Base-by-base conservation (phyloP, 2,113 vertebrate species). In the Pomatorhinus ruficollis region DNA sequence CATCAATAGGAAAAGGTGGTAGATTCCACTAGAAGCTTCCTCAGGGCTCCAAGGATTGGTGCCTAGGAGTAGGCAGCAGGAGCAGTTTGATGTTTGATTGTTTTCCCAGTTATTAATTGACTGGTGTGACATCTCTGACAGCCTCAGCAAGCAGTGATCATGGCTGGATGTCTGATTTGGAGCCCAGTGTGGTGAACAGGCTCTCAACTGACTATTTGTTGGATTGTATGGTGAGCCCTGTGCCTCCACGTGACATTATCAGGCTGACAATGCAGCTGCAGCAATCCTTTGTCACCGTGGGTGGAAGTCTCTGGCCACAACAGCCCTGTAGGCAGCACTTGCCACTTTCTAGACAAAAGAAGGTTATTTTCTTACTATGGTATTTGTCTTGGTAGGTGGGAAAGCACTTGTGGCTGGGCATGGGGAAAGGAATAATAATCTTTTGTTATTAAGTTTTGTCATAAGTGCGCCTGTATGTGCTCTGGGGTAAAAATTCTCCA, bases 311-410 rank as follows among this genome's bases (percentile, higher is more conserved):
- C 25, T 74, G 57, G 50, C 59, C 68, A 47, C 4, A 59, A 35
- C 50, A 88, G 35, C 31, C 7, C 17, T 35, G 70, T 53, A 35
- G 75, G 75, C 50, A 85, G 52, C 57, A 28, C 39, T 86, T 95
- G 39, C 15, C 22, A 71, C 52, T 56, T 88, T 72, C 39, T 20
- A 89, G 64, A 77, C 64, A 56, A 77, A 90, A 90, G n/a, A 68
- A 83, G 82, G 16, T 27, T 33, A 5, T 35, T 84, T 87, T 84
- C 31, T 78, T 75, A 24, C 27, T 12, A 6, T n/a, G 72, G 22
- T 22, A 87, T 95, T 89, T 95, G 7, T 70, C 68, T 91, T 76
- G 47, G 69, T 95, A 92, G 69, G 83, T 89, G 72, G 86, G 54
- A 71, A 95, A 91, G 31, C 31, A 71, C 37, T 87, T 82, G 44